A percentile compares a stretch with the other conserved stretches of the same genome.
Conservation (phyloP, 1,140 invertebrate genomes). For the Octopus sinensis region DNA sequence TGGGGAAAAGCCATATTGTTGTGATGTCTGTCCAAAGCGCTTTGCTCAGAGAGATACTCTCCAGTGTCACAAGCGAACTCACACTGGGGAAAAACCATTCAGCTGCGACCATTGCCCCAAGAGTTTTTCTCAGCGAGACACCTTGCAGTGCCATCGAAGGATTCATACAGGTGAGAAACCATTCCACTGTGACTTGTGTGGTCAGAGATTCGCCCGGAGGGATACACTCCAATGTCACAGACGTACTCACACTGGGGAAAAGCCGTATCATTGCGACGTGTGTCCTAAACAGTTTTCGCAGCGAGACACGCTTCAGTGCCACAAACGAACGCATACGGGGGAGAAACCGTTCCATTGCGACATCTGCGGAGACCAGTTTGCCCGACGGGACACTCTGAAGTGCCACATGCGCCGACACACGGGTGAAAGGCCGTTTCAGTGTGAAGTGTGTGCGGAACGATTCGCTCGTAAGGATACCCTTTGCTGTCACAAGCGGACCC, state of each 20-base stretch:
- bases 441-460: slow-evolving; percentile 48
- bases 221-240: slow-evolving; percentile 77
- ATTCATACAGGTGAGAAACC: slow-evolving; percentile 12
- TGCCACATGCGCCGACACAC: slow-evolving; percentile 4
- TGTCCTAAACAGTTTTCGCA: slow-evolving; percentile 86
- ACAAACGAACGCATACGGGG: slow-evolving; percentile 75
- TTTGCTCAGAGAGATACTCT: slow-evolving; percentile 92
- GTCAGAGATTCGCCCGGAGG: slow-evolving; percentile 74
- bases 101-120: slow-evolving; percentile 24
- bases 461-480: slow-evolving; percentile 93
- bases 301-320: slow-evolving; percentile 74
- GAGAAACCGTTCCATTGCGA: slow-evolving; percentile 16
- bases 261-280: slow-evolving; percentile 72
- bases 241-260: slow-evolving; percentile 17
- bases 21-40: slow-evolving; percentile 90
- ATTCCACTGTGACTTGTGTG: slow-evolving; percentile 10
- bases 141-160: neutral
- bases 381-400: neutral
- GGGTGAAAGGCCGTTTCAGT: slow-evolving; percentile 3
- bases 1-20: slow-evolving; percentile 95
- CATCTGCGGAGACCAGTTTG: neutral
- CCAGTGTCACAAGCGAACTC: slow-evolving; percentile 87
- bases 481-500: slow-evolving; percentile 87
- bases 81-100: slow-evolving; percentile 84
- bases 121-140: slow-evolving; percentile 17